phyloP scores from a whole-genome alignment of 37 sponge, comb jelly and placozoan species.

The Amphimedon queenslandica region DNA sequence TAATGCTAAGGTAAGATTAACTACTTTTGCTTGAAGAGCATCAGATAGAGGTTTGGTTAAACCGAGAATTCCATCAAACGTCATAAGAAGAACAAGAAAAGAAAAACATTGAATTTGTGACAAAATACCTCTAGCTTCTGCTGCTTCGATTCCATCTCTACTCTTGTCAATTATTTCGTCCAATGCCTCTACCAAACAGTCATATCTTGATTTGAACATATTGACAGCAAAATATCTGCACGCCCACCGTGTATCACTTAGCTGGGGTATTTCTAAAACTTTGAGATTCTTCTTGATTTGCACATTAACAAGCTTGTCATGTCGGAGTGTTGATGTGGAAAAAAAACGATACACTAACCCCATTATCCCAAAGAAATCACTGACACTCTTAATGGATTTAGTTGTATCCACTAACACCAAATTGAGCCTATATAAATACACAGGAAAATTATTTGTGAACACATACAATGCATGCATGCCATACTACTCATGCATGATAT shows the following conservation, averaged over 20 bases:
- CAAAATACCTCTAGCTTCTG: conserved; percentile 26
- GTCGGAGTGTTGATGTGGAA: conserved; percentile 24
- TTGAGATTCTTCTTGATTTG: conserved; percentile 21
- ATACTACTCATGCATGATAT: too few species aligned
- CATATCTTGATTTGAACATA: conserved; percentile 20
- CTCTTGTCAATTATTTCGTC: conserved; percentile 17
- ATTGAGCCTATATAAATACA: conserved; percentile 9
- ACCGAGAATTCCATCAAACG: conserved; percentile 27
- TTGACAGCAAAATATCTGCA: conserved; percentile 36
- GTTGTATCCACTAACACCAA: conserved; percentile 22
- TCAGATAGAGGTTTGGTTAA: conserved; percentile 33
- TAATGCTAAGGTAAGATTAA: conserved; percentile 24
- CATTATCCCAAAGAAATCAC: conserved; percentile 26
- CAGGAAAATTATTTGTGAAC: background rate
- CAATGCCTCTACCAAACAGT: conserved; percentile 16
- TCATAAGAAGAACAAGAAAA: conserved; percentile 23
- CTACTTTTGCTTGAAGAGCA: conserved; percentile 14
- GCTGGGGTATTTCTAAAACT: conserved; percentile 33
- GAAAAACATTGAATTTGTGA: conserved; percentile 23
- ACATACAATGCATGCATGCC: too few species aligned
- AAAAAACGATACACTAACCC: conserved; percentile 9
- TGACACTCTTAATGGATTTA: background rate
- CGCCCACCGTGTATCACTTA: conserved; percentile 29
- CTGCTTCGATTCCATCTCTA: conserved; percentile 25
- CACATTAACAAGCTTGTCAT: conserved; percentile 7